Conservation (phyloP, 2,888 invertebrate species). For the Dioctria rufipes region DNA sequence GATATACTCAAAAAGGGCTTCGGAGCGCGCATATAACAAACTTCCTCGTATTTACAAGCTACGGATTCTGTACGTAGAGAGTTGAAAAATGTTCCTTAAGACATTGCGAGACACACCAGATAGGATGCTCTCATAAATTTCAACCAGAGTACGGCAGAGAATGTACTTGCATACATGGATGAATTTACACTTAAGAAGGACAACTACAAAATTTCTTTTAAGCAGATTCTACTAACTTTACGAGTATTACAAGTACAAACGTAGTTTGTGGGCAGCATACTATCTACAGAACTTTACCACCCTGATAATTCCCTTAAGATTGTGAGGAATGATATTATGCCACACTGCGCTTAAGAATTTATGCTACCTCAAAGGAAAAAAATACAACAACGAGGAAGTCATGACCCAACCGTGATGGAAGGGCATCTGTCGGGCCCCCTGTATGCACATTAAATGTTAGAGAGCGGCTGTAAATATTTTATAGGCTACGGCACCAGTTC, state of each 20-base stretch:
- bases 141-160: background rate
- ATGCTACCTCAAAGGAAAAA: constrained; percentile 10
- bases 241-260: no score
- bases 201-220: no score
- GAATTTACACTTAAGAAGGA: no score
- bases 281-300: no score
- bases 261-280: no score
- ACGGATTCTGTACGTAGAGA: background rate
- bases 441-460: constrained; percentile 16
- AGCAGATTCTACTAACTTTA: no score
- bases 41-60: constrained; percentile 39
- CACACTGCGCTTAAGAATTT: constrained; percentile 27
- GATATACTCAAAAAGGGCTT: background rate
- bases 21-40: background rate
- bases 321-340: constrained; percentile 18
- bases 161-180: background rate
- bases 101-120: background rate
- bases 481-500: constrained; percentile 39
- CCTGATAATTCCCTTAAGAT: background rate
- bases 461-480: constrained; percentile 37
- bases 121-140: background rate
- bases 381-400: constrained; percentile 2
- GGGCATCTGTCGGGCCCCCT: constrained; percentile 3
- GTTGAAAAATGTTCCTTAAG: background rate
- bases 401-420: constrained; percentile 25